Evolutionary conservation across 2,888 invertebrate species (phyloP).

Genomic region (Eulithis testata): DNA sequence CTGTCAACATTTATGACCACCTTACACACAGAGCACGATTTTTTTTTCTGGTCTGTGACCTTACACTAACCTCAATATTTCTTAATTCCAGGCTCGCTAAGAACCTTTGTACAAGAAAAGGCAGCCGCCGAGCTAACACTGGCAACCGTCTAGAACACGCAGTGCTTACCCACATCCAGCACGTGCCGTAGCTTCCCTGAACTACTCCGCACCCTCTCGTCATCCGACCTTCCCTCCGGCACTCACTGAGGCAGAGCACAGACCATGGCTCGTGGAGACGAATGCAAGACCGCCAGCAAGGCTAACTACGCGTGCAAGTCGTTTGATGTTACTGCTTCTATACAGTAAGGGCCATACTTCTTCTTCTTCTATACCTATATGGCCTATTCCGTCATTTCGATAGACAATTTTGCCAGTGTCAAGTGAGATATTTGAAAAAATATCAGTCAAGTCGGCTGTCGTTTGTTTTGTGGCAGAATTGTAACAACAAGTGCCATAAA

Average conservation of each 20-base stretch:
- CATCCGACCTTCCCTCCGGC: conserved; percentile 61
- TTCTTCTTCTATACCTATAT: too few species aligned
- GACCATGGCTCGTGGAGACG: conserved; percentile 81
- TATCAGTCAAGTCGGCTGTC: too few species aligned
- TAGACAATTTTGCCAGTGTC: too few species aligned
- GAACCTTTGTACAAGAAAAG: conserved; percentile 92
- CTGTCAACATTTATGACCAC: too few species aligned
- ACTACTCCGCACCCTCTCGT: conserved; percentile 36
- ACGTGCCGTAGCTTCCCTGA: conserved; percentile 89
- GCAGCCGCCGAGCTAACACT: conserved; percentile 93
- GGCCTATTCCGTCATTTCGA: too few species aligned
- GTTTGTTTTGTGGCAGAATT: too few species aligned
- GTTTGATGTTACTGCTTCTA: conserved; percentile 68
- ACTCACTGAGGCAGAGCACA: conserved; percentile 55
- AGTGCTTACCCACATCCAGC: conserved; percentile 92
- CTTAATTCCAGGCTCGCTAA: conserved; percentile 88
- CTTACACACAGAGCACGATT: too few species aligned
- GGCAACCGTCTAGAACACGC: conserved; percentile 93
- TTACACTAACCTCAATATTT: neutral
- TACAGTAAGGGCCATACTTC: conserved; percentile 57
- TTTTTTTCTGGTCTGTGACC: too few species aligned
- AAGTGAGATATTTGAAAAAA: too few species aligned
- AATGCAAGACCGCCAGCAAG: conserved; percentile 75
- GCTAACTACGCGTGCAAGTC: conserved; percentile 75
- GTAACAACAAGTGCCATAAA: too few species aligned